Evolutionary conservation across 2,888 invertebrate genomes (phyloP).

Genomic region (Incurvaria masculella): DNA sequence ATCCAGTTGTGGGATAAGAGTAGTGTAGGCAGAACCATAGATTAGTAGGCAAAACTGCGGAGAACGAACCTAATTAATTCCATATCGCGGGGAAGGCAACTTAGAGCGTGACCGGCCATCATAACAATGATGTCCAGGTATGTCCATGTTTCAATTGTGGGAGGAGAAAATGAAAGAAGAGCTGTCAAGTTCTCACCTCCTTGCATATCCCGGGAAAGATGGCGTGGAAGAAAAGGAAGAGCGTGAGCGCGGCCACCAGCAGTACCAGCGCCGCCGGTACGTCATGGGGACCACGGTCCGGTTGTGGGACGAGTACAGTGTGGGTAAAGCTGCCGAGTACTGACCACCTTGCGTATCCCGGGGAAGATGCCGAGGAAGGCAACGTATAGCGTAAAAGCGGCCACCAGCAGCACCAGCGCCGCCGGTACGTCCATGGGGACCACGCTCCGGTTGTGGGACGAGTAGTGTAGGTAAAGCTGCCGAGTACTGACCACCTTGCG

Average conservation of each 20-base stretch:
- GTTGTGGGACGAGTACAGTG: conserved; percentile 92
- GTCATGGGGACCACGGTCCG: conserved; percentile 92
- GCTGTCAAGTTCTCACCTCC: conserved; percentile 82
- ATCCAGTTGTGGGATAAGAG: conserved; percentile 78
- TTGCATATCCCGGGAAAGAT: conserved; percentile 95
- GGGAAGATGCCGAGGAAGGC: conserved; percentile 96
- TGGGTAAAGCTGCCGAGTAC: too few relatives aligned
- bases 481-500: too few relatives aligned
- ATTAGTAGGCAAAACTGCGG: too few relatives aligned
- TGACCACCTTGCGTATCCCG: conserved; percentile 90
- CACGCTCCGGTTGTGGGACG: conserved; percentile 79
- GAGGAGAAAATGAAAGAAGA: too few relatives aligned
- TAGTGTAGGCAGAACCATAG: too few relatives aligned
- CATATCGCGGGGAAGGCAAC: conserved; percentile 83
- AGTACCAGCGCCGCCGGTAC: conserved; percentile 87
- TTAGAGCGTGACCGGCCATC: conserved; percentile 76
- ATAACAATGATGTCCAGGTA: conserved; percentile 77
- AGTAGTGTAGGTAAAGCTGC: too few relatives aligned
- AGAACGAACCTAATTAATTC: too few relatives aligned
- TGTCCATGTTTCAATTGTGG: conserved; percentile 82
- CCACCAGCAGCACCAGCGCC: conserved; percentile 79
- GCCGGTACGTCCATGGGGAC: conserved; percentile 86
- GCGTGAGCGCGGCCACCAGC: conserved; percentile 82
- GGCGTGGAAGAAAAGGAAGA: conserved; percentile 92
- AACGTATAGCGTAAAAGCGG: conserved; percentile 87